Evolutionary conservation across 2,113 vertebrate genomes (phyloP).

Genomic region (Xyliphius kryptos): DNA sequence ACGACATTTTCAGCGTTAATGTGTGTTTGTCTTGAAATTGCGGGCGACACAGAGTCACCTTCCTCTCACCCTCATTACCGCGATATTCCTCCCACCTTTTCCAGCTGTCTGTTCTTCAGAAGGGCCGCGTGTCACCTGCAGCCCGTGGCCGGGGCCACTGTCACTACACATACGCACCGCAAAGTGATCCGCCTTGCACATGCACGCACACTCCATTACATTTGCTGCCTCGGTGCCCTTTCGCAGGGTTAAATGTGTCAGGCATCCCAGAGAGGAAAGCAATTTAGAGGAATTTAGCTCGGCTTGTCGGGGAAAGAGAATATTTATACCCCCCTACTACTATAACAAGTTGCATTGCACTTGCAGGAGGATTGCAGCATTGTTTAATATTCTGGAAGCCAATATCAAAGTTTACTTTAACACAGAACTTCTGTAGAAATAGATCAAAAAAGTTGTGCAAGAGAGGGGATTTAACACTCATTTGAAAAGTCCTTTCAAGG

Average conservation of each 20-base stretch:
- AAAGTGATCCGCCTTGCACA: conserved; percentile 30
- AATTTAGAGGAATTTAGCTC: background rate
- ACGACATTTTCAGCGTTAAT: conserved; percentile 10
- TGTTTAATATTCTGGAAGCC: too few relatives aligned
- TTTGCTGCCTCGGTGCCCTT: background rate
- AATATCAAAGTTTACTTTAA: too few relatives aligned
- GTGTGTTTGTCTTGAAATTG: conserved; percentile 25
- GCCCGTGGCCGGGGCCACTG: conserved; percentile 44
- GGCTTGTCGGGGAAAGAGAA: background rate
- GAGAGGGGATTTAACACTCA: too few relatives aligned
- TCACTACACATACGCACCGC: conserved; percentile 45
- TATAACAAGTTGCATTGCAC: background rate
- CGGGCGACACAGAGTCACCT: conserved; percentile 13
- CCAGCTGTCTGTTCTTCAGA: conserved; percentile 51
- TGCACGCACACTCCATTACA: conserved; percentile 13
- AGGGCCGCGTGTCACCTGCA: conserved; percentile 39
- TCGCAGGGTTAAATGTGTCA: background rate
- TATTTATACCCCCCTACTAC: background rate
- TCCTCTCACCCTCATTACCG: conserved; percentile 45
- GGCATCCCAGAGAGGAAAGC: background rate
- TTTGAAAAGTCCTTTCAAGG: too few relatives aligned
- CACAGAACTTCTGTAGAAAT: too few relatives aligned
- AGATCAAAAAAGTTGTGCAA: too few relatives aligned
- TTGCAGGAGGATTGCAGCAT: conserved; percentile 3
- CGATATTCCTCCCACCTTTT: conserved; percentile 53